Evolutionary conservation across 2,888 invertebrate genomes (phyloP).

Genomic region (Acanthosepion esculentum): DNA sequence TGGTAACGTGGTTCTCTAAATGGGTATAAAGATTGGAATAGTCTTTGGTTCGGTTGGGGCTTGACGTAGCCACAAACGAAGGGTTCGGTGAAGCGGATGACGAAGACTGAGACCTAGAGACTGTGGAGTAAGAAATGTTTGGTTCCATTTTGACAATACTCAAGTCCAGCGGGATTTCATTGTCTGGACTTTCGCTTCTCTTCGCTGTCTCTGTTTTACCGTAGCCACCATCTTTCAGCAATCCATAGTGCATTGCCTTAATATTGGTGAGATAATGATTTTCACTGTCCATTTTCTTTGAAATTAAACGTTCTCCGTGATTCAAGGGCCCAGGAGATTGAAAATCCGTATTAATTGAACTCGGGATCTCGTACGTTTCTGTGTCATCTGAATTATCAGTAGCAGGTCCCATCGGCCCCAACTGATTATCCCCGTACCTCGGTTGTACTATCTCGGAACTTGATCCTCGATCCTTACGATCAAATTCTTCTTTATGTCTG

Average conservation of each 20-base stretch:
- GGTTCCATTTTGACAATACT: constrained; percentile 37
- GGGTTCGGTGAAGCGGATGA: background rate
- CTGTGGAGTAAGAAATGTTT: background rate
- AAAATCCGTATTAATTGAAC: background rate
- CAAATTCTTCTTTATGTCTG: background rate
- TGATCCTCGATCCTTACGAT: background rate
- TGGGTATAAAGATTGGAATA: background rate
- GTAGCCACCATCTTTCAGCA: background rate
- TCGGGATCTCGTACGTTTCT: background rate
- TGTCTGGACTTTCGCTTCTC: background rate
- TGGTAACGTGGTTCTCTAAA: background rate
- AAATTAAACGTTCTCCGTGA: background rate
- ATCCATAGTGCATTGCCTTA: background rate
- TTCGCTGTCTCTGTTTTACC: background rate
- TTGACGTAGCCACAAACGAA: background rate
- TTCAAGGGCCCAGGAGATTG: background rate
- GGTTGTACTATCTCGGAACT: background rate
- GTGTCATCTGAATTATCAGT: background rate
- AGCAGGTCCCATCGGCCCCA: background rate
- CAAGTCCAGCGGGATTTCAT: constrained; percentile 5
- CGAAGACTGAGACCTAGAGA: background rate
- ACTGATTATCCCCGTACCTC: background rate
- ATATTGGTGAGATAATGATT: background rate
- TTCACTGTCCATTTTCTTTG: constrained; percentile 22
- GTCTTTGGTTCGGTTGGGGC: background rate